Conservation (phyloP, 2,888 invertebrate genomes). For the Napeogenes sylphis region DNA sequence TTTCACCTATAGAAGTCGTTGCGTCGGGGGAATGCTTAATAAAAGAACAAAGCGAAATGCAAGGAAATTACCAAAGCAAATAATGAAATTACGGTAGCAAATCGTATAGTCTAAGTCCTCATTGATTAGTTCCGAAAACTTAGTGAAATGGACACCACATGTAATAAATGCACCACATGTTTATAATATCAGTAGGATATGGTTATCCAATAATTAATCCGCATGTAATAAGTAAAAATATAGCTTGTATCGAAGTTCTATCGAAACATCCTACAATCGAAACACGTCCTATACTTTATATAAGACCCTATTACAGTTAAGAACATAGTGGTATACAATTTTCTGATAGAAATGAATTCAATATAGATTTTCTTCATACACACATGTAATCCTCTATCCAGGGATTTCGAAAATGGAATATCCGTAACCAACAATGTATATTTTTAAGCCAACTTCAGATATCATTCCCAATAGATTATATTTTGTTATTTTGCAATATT, state of each 20-base stretch:
- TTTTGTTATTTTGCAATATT: not conserved
- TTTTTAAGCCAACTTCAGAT: not conserved
- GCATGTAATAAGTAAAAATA: too few species aligned
- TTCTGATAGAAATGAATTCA: slow-evolving; percentile 12
- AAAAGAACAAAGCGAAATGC: too few species aligned
- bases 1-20: too few species aligned
- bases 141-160: too few species aligned
- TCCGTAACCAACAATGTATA: not conserved
- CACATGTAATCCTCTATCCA: slow-evolving; percentile 11
- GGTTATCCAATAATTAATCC: too few species aligned
- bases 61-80: too few species aligned
- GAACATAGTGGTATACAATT: not conserved
- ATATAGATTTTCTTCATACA: slow-evolving; percentile 17
- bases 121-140: too few species aligned
- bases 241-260: too few species aligned
- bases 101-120: too few species aligned
- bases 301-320: slow-evolving; percentile 1
- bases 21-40: too few species aligned
- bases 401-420: slow-evolving; percentile 12
- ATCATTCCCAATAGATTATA: not conserved
- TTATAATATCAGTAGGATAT: not conserved
- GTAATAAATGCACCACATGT: too few species aligned
- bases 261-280: not conserved
- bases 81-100: too few species aligned
- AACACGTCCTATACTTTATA: not conserved